Base-by-base conservation (phyloP, 2,888 invertebrate species). In the Leptopilina syphax region DNA sequence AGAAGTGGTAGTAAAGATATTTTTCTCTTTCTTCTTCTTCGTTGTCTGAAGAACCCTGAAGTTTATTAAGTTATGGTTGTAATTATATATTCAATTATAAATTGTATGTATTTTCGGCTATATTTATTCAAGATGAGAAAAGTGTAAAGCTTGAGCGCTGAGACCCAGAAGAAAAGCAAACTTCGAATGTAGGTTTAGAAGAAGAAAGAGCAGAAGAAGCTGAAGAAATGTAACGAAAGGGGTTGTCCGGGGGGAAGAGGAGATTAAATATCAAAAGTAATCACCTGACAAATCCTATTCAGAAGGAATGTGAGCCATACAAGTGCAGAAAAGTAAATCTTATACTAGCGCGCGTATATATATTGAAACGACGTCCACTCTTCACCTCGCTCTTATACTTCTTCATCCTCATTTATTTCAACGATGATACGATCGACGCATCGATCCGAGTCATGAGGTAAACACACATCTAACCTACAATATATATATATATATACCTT, bases 401-500 rank as follows among this genome's bases (percentile, higher is more conserved):
- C 73, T 73, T 57, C 13, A 57, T 73, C 73, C 57, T 73, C 57
- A 57, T 73, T 73, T 73, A 73, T 73, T 73, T 73, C 73, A 57
- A 44, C 27, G 41, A 73, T 73, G 73, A 73, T 73, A 73, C 73
- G 57, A 73, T 73, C 73, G 73, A 57, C 57, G 73, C 57, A 73
- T 73, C 73, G 73, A 73, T 73, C 73, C 57, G 57, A 73, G 73
- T 73, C 73, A 70, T 70, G 70, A 54, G 50, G 57, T 47, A 50
- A 44, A 44, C 27, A 41, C 70, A 70, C 24, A 67, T 50, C 27
- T 68, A 57, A 73, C 73, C 5, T 8, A 8, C 44, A 44, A 34
- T 41, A 3, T 44, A 44, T 44, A 34, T 41, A 3, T 44, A 44
- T 44, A 57, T 73, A 12, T 57, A n/a, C 54, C 50, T 34, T 34